Evolutionary conservation across 2,888 invertebrate genomes (phyloP), one percentile per base, ranked within the genome.

Genomic region (Frankliniella fusca): DNA sequence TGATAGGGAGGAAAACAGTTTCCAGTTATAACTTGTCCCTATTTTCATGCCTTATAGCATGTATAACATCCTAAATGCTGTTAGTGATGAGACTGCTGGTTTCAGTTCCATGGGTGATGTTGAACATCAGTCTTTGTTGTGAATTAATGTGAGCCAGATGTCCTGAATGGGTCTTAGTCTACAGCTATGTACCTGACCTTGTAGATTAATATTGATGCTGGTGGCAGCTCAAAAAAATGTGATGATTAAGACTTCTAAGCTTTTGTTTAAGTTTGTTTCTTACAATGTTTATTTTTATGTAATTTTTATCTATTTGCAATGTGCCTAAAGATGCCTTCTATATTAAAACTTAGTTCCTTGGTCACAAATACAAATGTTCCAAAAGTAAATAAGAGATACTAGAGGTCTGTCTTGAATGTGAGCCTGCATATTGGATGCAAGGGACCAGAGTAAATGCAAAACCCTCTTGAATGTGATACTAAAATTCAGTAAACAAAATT

Each of bases 201-300:
- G 12, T 76, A 76, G 27, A 27, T 27, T 76, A 27, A 23, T n/a
- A 76, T 11, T 76, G 27, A 12, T 10, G 23, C 54, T 54, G 70
- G 23, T 23, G 12, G 11, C 27, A 23, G 70, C 70, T 27, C 27
- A 20, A 61, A 61, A 61, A n/a, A 27, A 27, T 76, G 70, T 76
- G 70, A 76, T 76, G 23, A 76, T 27, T 76, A 76, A 76, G 70
- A 76, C 70, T 76, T 76, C 23, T 76, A 76, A 38, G 70, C 23
- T 27, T 27, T 23, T 76, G 70, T 76, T 76, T 23, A 76, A 54
- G 54, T 54, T 54, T 54, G 54, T 54, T 54, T 54, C 54, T 54
- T 54, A 54, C 54, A 54, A 20, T 54, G 54, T 54, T 54, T 54
- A 54, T 54, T 11, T 54, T 15, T 54, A 54, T 54, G 38, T 38